Percentiles rank a stretch among this genome's conserved stretches.
Evolutionary conservation across 2,113 vertebrate genomes (phyloP).

Genomic region (Pseudorectes ferrugineus): DNA sequence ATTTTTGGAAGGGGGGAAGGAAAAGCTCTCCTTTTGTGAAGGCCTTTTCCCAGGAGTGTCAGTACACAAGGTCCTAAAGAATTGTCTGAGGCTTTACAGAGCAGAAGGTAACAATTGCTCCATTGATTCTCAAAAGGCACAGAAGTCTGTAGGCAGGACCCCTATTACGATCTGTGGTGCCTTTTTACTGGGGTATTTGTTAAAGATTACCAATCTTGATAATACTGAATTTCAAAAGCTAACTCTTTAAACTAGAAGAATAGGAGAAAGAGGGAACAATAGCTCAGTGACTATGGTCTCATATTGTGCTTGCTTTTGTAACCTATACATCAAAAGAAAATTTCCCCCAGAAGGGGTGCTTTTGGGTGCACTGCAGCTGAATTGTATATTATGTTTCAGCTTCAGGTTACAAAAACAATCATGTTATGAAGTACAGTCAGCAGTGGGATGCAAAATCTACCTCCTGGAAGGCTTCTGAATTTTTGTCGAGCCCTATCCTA

Average conservation of each 20-base stretch:
- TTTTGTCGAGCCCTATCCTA: not conserved
- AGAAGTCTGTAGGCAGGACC: constrained; percentile 61
- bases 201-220: constrained; percentile 72
- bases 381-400: constrained; percentile 31
- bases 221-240: constrained; percentile 72
- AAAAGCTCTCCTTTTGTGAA: constrained; percentile 35
- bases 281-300: constrained; percentile 17
- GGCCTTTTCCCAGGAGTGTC: constrained; percentile 69
- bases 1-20: not conserved
- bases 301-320: constrained; percentile 47
- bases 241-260: constrained; percentile 55
- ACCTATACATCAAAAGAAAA: constrained; percentile 56
- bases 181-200: constrained; percentile 63
- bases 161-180: constrained; percentile 27
- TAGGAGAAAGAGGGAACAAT: constrained; percentile 59
- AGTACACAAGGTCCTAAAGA: constrained; percentile 53
- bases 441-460: not conserved
- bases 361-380: constrained; percentile 29
- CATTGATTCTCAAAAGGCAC: constrained; percentile 67
- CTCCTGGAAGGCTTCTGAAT: constrained; percentile 14
- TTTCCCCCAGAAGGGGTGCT: not conserved
- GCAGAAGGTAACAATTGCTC: constrained; percentile 71
- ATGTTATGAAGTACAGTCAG: constrained; percentile 40
- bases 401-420: constrained; percentile 52
- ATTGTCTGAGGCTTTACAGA: constrained; percentile 61